A percentile compares a stretch with the other conserved stretches of the same genome.
These are phyloP conservation scores for Brachionus manjavacas DNA, from an alignment of 1,140 invertebrate species.

Conservation along the genomic window DNA sequence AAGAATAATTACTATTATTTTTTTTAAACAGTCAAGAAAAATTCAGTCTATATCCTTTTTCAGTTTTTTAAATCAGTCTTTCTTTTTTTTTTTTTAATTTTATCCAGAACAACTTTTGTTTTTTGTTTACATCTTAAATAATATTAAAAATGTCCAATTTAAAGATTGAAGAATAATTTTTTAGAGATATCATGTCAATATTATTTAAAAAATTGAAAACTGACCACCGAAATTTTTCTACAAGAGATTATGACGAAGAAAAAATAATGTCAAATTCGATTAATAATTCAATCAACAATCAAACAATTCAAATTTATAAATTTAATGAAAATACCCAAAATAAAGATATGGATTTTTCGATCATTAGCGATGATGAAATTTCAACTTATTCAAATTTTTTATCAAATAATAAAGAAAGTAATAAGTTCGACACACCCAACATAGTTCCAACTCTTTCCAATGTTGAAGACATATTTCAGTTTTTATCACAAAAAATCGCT, in stretches of 20 bases:
- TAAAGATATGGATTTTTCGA: not conserved
- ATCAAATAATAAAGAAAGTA: not conserved
- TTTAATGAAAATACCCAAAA: not conserved
- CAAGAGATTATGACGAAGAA: not conserved
- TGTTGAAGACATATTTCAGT: conserved; percentile 31
- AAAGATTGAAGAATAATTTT: not conserved
- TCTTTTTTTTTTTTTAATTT: not conserved
- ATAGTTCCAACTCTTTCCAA: conserved; percentile 4
- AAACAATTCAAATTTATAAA: not conserved
- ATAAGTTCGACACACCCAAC: not conserved
- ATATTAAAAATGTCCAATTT: not conserved
- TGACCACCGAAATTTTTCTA: not conserved
- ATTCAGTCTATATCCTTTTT: not conserved
- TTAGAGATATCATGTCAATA: not conserved
- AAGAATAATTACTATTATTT: not conserved
- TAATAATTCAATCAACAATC: not conserved
- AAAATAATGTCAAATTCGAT: not conserved
- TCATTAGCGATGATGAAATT: not conserved
- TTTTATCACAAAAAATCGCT: conserved; percentile 33
- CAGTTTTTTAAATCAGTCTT: not conserved
- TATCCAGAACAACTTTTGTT: not conserved
- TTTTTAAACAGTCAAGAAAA: not conserved
- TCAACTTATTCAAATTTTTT: not conserved
- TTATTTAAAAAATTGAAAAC: not conserved
- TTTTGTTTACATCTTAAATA: not conserved